These are phyloP conservation scores for Drymodes brunneopygia DNA, from an alignment of 2,113 vertebrate species.

Conservation along the genomic window DNA sequence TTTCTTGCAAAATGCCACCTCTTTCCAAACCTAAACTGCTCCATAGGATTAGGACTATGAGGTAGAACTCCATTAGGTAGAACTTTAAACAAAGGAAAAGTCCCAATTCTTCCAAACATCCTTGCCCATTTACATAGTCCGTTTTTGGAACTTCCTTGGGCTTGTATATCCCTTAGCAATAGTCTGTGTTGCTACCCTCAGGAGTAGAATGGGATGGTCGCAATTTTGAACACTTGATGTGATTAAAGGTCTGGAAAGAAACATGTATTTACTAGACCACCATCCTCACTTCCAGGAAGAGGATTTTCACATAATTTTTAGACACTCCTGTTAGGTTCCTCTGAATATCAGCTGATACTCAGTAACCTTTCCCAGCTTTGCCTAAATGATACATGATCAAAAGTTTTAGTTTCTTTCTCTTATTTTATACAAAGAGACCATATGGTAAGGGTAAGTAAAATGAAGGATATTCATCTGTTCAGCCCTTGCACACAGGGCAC, in stretches of 20 bases:
- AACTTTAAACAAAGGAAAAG: not conserved
- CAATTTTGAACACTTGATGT: not conserved
- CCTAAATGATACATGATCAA: not conserved
- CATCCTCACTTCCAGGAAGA: not conserved
- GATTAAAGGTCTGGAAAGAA: not conserved
- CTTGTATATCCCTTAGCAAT: rapidly evolving
- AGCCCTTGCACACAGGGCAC: not conserved
- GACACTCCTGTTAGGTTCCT: not conserved
- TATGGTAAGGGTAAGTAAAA: not conserved
- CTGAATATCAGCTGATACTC: not conserved
- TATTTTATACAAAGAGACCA: not conserved
- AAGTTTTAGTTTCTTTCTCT: not conserved
- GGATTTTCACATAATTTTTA: not conserved
- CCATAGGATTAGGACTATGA: rapidly evolving
- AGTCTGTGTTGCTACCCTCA: not conserved
- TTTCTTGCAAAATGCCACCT: not conserved
- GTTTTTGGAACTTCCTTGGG: rapidly evolving
- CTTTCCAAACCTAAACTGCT: not conserved
- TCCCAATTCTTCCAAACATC: not conserved
- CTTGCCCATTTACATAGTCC: not conserved
- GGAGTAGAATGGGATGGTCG: not conserved
- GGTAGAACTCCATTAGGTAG: too few relatives aligned
- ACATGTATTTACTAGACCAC: not conserved
- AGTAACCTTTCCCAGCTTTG: rapidly evolving
- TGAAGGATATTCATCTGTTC: not conserved